phyloP scores from a whole-genome alignment of 2,797 vertebrate species.

The Eulemur coronatus region DNA sequence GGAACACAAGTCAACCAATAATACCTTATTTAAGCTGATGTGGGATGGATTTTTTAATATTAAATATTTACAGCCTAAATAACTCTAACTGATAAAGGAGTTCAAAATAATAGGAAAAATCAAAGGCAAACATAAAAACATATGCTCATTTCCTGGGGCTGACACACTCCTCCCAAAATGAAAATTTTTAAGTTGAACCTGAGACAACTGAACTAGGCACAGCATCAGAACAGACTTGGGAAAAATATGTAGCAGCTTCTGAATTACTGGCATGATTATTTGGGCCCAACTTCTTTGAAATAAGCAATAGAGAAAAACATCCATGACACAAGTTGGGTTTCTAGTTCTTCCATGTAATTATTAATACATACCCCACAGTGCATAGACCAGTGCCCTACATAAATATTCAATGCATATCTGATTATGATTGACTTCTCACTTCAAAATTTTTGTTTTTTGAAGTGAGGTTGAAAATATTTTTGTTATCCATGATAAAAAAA shows the following conservation, averaged over 20 bases:
- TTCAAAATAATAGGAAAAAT: not conserved
- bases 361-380: not conserved
- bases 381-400: not conserved
- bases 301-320: not conserved
- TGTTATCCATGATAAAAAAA: conserved; percentile 22
- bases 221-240: not conserved
- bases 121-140: not conserved
- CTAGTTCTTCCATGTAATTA: not conserved
- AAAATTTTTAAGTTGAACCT: conserved; percentile 9
- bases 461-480: conserved; percentile 36
- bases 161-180: not conserved
- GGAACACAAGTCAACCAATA: not conserved
- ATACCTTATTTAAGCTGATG: not conserved
- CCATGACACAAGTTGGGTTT: not conserved
- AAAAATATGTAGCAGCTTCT: not conserved
- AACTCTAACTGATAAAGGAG: not conserved
- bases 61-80: not conserved
- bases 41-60: not conserved
- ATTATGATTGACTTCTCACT: not conserved
- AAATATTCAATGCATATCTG: not conserved
- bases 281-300: not conserved
- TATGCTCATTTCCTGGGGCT: not conserved
- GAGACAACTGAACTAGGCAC: not conserved
- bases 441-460: conserved; percentile 32
- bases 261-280: not conserved